A percentile compares a stretch with the other conserved stretches of the same genome.
phyloP scores from a whole-genome alignment of 2,797 vertebrate species.

The Poeciliopsis paucimaculata region DNA sequence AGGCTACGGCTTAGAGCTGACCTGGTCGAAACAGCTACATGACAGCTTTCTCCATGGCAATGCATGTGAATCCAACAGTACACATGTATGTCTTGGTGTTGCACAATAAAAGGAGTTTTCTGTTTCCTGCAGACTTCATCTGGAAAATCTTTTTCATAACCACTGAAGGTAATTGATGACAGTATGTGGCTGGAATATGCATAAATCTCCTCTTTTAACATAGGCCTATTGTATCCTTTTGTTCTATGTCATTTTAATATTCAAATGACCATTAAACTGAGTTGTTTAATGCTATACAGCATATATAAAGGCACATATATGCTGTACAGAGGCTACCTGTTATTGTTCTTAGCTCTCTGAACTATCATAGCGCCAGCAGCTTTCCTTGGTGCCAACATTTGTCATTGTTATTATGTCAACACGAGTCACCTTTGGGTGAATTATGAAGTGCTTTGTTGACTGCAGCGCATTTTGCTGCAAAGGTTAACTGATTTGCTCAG shows the following conservation, averaged over 20 bases:
- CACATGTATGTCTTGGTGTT: neutral
- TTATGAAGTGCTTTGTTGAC: constrained; percentile 7
- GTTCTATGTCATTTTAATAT: neutral
- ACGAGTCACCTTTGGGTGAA: constrained; percentile 1
- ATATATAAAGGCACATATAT: neutral
- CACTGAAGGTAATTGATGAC: too few relatives aligned
- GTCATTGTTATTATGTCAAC: constrained; percentile 4
- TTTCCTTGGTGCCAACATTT: constrained; percentile 5
- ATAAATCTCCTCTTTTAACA: too few relatives aligned
- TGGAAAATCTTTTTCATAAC: neutral
- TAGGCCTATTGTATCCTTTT: neutral
- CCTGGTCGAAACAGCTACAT: neutral
- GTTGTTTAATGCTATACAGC: too few relatives aligned
- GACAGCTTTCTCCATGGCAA: neutral
- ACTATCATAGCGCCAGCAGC: neutral
- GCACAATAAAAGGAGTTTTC: neutral
- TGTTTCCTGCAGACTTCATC: neutral
- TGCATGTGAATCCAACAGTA: neutral
- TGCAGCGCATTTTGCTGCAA: neutral
- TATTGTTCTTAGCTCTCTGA: neutral
- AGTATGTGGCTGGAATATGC: too few relatives aligned
- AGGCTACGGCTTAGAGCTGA: neutral
- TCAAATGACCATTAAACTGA: neutral
- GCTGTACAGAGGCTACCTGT: neutral
- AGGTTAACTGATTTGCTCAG: constrained; percentile 1